These are phyloP conservation scores for Phocoena phocoena DNA, from an alignment of 2,113 vertebrate genomes.

Conservation along the genomic window DNA sequence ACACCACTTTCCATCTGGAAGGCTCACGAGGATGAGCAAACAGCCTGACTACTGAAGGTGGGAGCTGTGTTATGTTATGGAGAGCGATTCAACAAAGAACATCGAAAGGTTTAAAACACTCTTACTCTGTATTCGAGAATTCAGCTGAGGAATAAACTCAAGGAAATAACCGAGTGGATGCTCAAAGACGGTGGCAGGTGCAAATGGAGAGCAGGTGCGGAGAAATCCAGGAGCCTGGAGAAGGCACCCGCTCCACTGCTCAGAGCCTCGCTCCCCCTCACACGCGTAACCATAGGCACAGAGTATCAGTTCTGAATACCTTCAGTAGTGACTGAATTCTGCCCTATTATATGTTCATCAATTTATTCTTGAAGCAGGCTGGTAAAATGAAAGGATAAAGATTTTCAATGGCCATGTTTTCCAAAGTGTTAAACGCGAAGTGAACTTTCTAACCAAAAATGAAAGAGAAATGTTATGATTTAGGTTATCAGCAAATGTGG, in stretches of 20 bases:
- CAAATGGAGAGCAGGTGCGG: not conserved
- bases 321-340: not conserved
- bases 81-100: not conserved
- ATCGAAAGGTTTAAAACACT: not conserved
- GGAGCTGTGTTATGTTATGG: not conserved
- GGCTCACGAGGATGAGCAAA: not conserved
- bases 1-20: not conserved
- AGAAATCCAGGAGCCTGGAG: not conserved
- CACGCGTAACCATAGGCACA: rapidly evolving
- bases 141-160: not conserved
- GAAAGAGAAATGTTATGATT: not conserved
- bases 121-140: not conserved
- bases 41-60: not conserved
- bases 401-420: not conserved
- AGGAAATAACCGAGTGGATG: not conserved
- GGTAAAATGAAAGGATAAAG: not conserved
- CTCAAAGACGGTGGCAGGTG: rapidly evolving
- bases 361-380: not conserved
- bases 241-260: not conserved
- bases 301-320: not conserved
- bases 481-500: not conserved
- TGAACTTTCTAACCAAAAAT: not conserved
- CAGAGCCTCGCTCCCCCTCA: not conserved
- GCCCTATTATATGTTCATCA: not conserved
- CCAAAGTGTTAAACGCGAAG: not conserved